Conservation (phyloP, 2,113 vertebrate genomes). For the Nothobranchius furzeri region DNA sequence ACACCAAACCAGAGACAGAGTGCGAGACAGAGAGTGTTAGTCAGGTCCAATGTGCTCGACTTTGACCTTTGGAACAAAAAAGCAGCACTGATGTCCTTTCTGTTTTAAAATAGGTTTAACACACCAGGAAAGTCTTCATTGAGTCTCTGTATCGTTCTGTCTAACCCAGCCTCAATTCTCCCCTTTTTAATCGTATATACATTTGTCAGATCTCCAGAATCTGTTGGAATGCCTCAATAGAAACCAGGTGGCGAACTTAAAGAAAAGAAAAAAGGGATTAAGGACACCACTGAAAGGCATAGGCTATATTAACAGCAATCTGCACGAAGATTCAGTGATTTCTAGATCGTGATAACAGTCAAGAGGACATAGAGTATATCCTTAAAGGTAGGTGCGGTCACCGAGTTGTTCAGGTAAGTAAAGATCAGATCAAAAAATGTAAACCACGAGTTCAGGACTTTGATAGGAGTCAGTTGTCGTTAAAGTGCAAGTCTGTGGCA, state of each 20-base stretch:
- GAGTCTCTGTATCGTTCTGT: conserved; percentile 42
- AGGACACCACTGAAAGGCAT: conserved; percentile 74
- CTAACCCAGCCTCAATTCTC: conserved; percentile 24
- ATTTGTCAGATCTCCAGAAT: conserved; percentile 55
- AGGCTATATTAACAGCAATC: conserved; percentile 76
- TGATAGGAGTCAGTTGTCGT: conserved; percentile 77
- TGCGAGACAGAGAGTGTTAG: conserved; percentile 49
- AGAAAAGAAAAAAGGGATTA: conserved; percentile 62
- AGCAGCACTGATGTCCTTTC: conserved; percentile 24
- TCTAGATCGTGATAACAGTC: conserved; percentile 78
- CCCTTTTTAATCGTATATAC: conserved; percentile 55
- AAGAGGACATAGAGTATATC: conserved; percentile 76
- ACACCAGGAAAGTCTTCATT: conserved; percentile 24
- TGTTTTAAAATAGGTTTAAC: conserved; percentile 9
- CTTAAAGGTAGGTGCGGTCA: conserved; percentile 85
- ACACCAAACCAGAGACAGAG: conserved; percentile 23
- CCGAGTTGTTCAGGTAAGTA: conserved; percentile 76
- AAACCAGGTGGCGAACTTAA: conserved; percentile 63
- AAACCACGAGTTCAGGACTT: conserved; percentile 79
- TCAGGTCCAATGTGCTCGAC: conserved; percentile 31
- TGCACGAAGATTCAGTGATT: conserved; percentile 77
- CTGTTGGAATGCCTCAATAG: conserved; percentile 60
- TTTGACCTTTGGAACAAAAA: conserved; percentile 36
- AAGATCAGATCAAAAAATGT: conserved; percentile 78
- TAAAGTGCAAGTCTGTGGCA: conserved; percentile 87